phyloP scores from a whole-genome alignment of 2,113 vertebrate species.

The Lynx canadensis region DNA sequence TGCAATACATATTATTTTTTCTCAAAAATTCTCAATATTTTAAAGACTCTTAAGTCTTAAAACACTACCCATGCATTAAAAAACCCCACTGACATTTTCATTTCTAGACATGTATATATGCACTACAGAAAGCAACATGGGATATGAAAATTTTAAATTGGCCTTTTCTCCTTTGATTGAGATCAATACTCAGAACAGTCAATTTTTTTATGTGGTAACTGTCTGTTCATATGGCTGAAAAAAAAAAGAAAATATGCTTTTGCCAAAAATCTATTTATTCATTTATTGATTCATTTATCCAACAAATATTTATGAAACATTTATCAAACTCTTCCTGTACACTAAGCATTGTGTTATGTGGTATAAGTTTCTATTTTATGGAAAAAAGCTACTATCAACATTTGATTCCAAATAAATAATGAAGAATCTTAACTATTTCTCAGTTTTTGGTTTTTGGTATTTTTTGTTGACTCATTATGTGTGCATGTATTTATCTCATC shows the following conservation, averaged over 20 bases:
- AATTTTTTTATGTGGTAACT: constrained; percentile 25
- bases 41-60: neutral
- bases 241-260: neutral
- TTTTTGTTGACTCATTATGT: neutral
- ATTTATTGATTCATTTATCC: neutral
- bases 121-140: neutral
- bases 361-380: neutral
- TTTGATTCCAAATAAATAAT: constrained; percentile 3
- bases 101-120: neutral
- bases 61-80: neutral
- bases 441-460: neutral
- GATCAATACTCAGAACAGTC: constrained; percentile 15
- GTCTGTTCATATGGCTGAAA: neutral
- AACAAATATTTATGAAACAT: constrained; percentile 2
- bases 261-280: constrained; percentile 11
- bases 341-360: neutral
- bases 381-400: neutral
- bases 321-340: neutral
- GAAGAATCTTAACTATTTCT: neutral
- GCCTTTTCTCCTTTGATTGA: constrained; percentile 21
- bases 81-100: constrained; percentile 39
- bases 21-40: neutral
- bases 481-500: neutral
- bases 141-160: constrained; percentile 35
- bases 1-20: neutral